Percentiles rank a stretch among this genome's conserved stretches.
These are phyloP conservation scores for Conomelus anceps DNA, from an alignment of 2,888 invertebrate species.

Conservation along the genomic window DNA sequence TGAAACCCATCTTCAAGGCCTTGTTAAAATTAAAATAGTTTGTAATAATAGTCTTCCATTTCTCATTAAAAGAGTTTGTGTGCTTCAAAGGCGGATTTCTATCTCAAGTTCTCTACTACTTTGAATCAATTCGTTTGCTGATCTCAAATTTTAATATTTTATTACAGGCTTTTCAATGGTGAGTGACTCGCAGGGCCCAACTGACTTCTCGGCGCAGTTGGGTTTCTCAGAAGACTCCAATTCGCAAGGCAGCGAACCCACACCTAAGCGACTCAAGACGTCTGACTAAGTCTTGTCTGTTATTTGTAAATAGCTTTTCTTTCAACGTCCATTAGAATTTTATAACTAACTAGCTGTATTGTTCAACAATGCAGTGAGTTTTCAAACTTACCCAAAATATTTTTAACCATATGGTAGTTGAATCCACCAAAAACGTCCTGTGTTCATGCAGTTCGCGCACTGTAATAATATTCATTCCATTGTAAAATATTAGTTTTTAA, in stretches of 20 bases:
- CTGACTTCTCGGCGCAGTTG: constrained; percentile 77
- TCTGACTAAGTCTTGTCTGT: constrained; percentile 42
- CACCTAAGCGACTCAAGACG: constrained; percentile 68
- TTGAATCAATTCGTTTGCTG: background rate
- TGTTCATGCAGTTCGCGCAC: background rate
- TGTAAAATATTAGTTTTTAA: background rate
- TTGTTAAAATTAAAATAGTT: too few relatives aligned
- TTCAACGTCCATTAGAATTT: background rate
- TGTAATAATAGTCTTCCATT: too few relatives aligned
- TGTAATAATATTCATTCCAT: background rate
- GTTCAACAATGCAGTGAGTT: background rate
- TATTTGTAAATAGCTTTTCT: background rate
- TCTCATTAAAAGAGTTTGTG: background rate
- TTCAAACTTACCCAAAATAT: background rate
- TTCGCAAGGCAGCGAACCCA: constrained; percentile 75
- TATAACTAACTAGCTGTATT: background rate
- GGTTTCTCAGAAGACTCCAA: constrained; percentile 88
- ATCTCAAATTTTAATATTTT: constrained; percentile 26
- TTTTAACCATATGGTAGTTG: background rate
- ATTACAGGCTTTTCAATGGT: constrained; percentile 76
- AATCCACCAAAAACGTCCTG: background rate
- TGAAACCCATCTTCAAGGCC: too few relatives aligned
- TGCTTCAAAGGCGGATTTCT: background rate
- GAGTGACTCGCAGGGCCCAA: constrained; percentile 83
- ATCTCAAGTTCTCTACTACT: background rate